Percentiles rank a stretch among this genome's conserved stretches.
phyloP scores from a whole-genome alignment of 2,888 invertebrate genomes.

The Lutraria lutraria region DNA sequence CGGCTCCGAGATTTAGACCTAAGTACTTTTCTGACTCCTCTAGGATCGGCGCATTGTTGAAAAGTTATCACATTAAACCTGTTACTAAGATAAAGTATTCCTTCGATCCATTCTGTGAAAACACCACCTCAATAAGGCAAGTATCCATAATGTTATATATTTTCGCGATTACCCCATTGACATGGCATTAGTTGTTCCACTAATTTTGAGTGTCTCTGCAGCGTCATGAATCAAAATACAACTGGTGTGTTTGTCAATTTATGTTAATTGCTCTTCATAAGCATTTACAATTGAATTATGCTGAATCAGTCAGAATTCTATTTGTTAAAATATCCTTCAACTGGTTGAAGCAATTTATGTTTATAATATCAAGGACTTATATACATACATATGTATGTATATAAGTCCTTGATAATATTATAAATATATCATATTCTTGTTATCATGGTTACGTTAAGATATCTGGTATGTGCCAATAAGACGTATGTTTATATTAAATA shows the following conservation, averaged over 20 bases:
- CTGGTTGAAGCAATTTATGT: too few relatives aligned
- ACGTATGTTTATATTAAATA: too few relatives aligned
- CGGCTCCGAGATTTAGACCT: slow-evolving; percentile 20
- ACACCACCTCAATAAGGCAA: slow-evolving; percentile 74
- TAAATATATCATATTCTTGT: too few relatives aligned
- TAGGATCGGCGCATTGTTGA: slow-evolving; percentile 43
- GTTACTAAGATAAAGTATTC: slow-evolving; percentile 72
- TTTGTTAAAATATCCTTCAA: too few relatives aligned
- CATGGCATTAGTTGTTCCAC: not conserved
- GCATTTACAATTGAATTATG: not conserved
- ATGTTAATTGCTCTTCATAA: not conserved
- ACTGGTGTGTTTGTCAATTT: not conserved
- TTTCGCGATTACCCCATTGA: slow-evolving; percentile 47
- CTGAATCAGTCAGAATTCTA: too few relatives aligned
- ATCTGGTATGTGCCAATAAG: too few relatives aligned
- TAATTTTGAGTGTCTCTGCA: too few relatives aligned
- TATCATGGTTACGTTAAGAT: too few relatives aligned
- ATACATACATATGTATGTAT: too few relatives aligned
- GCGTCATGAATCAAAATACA: not conserved
- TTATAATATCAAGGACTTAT: too few relatives aligned
- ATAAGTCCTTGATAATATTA: too few relatives aligned
- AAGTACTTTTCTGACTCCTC: slow-evolving; percentile 38
- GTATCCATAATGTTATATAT: slow-evolving; percentile 26
- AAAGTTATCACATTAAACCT: slow-evolving; percentile 54
- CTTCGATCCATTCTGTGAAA: slow-evolving; percentile 75